Evolutionary conservation across 2,113 vertebrate genomes (phyloP).

Genomic region (Sminthopsis crassicaudata): DNA sequence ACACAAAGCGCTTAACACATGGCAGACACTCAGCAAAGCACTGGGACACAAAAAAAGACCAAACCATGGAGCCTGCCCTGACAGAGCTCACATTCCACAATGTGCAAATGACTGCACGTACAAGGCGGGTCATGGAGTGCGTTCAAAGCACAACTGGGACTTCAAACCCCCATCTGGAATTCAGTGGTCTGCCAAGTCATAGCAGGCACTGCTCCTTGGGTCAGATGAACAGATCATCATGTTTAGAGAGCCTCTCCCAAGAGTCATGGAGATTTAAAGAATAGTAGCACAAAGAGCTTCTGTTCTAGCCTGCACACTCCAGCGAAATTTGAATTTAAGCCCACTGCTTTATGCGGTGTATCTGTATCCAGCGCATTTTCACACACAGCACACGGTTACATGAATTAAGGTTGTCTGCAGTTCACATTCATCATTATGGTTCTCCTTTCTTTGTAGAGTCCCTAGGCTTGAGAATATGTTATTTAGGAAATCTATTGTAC

Average conservation of each 20-base stretch:
- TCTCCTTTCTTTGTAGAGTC: neutral
- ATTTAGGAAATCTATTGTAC: constrained; percentile 56
- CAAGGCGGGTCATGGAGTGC: neutral
- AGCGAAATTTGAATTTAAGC: neutral
- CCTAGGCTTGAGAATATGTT: neutral
- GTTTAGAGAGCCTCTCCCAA: neutral
- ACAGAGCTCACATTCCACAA: neutral
- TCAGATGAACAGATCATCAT: neutral
- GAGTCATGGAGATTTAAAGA: neutral
- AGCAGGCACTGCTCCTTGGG: neutral
- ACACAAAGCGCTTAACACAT: neutral
- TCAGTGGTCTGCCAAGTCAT: neutral
- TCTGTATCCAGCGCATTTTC: neutral
- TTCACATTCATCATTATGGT: neutral
- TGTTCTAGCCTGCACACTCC: neutral
- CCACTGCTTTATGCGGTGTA: neutral
- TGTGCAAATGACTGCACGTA: neutral
- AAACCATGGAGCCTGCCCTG: neutral
- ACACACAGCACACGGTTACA: neutral
- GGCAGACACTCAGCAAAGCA: neutral
- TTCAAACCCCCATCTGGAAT: neutral
- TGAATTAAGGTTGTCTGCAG: neutral
- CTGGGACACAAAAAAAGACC: neutral
- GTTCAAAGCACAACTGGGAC: neutral
- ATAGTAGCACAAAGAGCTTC: neutral